Evolutionary conservation across 1,140 invertebrate species (phyloP).

Genomic region (Hylyphantes graminicola): DNA sequence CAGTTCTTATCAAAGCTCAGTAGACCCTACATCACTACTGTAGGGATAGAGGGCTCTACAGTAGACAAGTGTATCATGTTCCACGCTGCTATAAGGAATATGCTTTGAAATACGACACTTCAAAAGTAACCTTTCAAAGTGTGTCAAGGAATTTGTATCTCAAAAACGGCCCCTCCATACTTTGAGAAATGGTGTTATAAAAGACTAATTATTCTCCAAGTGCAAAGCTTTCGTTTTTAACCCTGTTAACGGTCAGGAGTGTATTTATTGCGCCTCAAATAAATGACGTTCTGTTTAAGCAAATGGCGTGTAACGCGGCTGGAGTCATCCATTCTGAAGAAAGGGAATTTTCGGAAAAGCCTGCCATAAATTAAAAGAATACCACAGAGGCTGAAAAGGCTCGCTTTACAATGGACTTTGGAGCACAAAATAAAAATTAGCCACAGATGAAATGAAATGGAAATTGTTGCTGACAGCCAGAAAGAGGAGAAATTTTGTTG

Average conservation of each 20-base stretch:
- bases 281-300: conserved; percentile 44
- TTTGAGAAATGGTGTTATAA: conserved; percentile 49
- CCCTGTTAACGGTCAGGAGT: conserved; percentile 28
- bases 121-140: conserved; percentile 44
- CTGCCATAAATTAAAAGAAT: conserved; percentile 26
- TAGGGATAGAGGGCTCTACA: no score
- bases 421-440: conserved; percentile 26
- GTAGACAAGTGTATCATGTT: no score
- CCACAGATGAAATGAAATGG: conserved; percentile 31
- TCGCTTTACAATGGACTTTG: conserved; percentile 8
- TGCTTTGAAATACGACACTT: no score
- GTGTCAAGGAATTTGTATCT: conserved; percentile 32
- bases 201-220: conserved; percentile 51
- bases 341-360: conserved; percentile 39
- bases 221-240: conserved; percentile 23
- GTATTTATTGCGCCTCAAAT: conserved; percentile 52
- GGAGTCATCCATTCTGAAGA: conserved; percentile 36
- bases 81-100: no score
- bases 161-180: conserved; percentile 16
- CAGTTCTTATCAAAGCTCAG: no score
- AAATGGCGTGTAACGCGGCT: conserved; percentile 46
- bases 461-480: conserved; percentile 19
- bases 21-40: no score
- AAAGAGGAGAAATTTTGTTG: background rate
- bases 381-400: conserved; percentile 1